phyloP scores from a whole-genome alignment of 1,140 invertebrate species.

The Bombus cullumanus region DNA sequence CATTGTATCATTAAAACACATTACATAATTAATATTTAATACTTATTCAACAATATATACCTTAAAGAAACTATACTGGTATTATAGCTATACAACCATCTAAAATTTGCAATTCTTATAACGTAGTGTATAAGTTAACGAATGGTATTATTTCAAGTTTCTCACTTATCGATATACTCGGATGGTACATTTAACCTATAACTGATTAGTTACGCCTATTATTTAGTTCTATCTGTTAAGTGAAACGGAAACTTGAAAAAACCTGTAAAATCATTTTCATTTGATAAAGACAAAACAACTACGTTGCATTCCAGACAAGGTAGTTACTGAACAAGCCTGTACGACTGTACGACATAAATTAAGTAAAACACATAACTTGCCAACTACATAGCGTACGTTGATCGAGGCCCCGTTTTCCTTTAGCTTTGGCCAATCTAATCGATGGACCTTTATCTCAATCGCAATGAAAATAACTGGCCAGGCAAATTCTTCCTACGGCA shows the following conservation, averaged over 20 bases:
- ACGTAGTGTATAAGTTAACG: too few species aligned
- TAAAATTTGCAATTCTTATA: too few species aligned
- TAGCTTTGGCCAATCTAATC: conserved; percentile 34
- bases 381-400: conserved; percentile 4
- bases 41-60: too few species aligned
- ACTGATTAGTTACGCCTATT: not conserved
- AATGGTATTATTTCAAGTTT: too few species aligned
- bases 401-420: conserved; percentile 60
- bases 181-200: too few species aligned
- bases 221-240: not conserved
- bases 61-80: too few species aligned
- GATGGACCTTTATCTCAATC: conserved; percentile 57
- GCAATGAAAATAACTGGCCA: conserved; percentile 51
- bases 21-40: too few species aligned
- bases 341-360: not conserved
- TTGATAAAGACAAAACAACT: conserved; percentile 51
- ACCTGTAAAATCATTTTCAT: not conserved
- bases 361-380: conserved; percentile 25
- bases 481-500: not conserved
- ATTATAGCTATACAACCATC: too few species aligned
- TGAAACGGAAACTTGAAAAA: conserved; percentile 18
- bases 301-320: conserved; percentile 72
- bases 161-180: too few species aligned
- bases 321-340: conserved; percentile 42
- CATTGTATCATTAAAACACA: too few species aligned